Base-by-base conservation (phyloP, 2,888 invertebrate species). In the Epinotia brunnichana region DNA sequence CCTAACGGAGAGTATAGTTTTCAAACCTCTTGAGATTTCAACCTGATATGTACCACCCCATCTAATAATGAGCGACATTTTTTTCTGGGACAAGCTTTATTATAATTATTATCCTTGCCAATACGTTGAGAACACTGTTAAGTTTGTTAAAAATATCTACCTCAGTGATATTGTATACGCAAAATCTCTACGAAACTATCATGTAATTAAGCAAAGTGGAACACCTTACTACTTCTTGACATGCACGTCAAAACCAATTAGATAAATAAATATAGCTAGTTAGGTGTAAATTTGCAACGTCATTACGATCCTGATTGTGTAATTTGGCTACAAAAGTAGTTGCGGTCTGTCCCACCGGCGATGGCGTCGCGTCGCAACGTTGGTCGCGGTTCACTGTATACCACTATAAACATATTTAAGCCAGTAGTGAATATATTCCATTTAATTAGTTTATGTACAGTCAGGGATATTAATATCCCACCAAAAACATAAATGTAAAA, bases 231-330 rank as follows among this genome's bases (percentile, higher is more conserved):
- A n/a, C 15, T 54, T 66, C 41, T 66, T 54, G 19, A 19, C 54
- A 70, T n/a, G 70, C 39, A 57, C 48, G 48, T 19, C 48, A 21
- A 59, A 64, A 53, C 48, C 62, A 63, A 70, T 57, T 64, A 70
- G 39, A 17, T 51, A 19, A 29, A 39, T 64, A 59, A 64, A 64
- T 29, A 59, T 39, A 48, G 48, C 5, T n/a, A n/a, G 19, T 4
- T 24, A 24, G 21, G 9, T 48, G 24, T 24, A 39, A 48, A 44
- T 70, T 59, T 59, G 51, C 11, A 64, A 57, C 21, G 59, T 41
- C 51, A 64, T 53, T 44, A 44, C 68, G 35, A 19, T 60, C 44
- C 62, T 48, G 39, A 35, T 70, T 64, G 64, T 13, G 70, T 57
- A 70, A 70, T 64, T 70, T 59, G 48, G 57, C 48, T 24, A 1